These are phyloP conservation scores for Drosophila setifemur DNA, from an alignment of 1,140 invertebrate species.

Conservation along the genomic window DNA sequence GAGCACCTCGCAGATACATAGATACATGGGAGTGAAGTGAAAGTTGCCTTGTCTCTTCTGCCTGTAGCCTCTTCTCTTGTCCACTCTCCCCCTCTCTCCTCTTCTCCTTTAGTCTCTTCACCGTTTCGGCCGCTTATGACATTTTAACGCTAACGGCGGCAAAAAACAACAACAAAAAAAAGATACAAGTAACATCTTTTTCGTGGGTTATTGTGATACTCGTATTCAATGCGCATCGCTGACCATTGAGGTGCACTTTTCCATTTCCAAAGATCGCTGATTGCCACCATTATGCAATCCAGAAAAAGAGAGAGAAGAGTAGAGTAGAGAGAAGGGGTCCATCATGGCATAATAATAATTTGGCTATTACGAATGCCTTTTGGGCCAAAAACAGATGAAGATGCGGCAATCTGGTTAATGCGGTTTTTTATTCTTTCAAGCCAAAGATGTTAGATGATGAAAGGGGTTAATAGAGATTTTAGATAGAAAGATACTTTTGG, in stretches of 20 bases:
- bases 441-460: too few relatives aligned
- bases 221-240: conserved; percentile 54
- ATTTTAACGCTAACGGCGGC: conserved; percentile 39
- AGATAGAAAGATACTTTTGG: too few relatives aligned
- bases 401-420: neutral
- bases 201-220: conserved; percentile 27
- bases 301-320: neutral
- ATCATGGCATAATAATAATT: conserved; percentile 28
- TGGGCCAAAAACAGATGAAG: neutral
- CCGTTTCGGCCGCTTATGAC: conserved; percentile 40
- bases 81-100: neutral
- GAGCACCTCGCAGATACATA: conserved; percentile 3
- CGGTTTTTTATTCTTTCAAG: neutral
- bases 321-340: neutral
- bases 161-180: conserved; percentile 10
- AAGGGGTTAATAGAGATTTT: too few relatives aligned
- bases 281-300: conserved; percentile 31
- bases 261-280: conserved; percentile 26
- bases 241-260: conserved; percentile 46
- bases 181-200: neutral
- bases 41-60: conserved; percentile 34
- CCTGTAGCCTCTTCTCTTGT: neutral
- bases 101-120: neutral
- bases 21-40: conserved; percentile 40
- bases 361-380: neutral